phyloP scores from a whole-genome alignment of 2,797 vertebrate genomes.

The Steatocranus sp. region DNA sequence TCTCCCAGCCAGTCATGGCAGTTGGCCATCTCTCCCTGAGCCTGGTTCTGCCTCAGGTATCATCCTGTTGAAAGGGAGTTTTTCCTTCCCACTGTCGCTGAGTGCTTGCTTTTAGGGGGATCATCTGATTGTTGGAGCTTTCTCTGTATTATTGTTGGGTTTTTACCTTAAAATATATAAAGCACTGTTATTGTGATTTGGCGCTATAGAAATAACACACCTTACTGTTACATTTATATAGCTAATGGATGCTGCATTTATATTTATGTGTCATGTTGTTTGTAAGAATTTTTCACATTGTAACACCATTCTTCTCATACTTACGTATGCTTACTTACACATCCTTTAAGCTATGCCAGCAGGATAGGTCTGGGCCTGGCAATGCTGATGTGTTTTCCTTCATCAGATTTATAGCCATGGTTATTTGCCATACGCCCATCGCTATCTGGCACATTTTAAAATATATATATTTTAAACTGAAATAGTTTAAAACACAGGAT shows the following conservation, averaged over 20 bases:
- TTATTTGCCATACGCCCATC: background rate
- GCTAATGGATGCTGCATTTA: background rate
- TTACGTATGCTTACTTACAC: background rate
- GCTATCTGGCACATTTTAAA: background rate
- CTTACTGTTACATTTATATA: background rate
- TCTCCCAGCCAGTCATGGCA: background rate
- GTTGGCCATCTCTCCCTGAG: background rate
- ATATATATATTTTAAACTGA: background rate
- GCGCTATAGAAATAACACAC: background rate
- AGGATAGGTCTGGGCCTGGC: background rate
- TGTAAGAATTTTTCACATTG: background rate
- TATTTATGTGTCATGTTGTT: background rate
- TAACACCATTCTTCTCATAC: background rate
- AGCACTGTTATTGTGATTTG: background rate
- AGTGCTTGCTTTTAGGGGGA: background rate
- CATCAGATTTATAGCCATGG: background rate
- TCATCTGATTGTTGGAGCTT: background rate
- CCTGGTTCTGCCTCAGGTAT: background rate
- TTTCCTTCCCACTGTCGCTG: background rate
- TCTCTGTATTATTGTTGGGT: background rate
- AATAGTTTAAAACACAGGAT: background rate
- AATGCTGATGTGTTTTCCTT: background rate
- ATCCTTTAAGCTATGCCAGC: background rate
- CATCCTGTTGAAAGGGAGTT: background rate
- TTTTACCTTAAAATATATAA: background rate